Evolutionary conservation across 2,888 invertebrate genomes (phyloP), one percentile per base, ranked within the genome.

Genomic region (Pachycephus smyrnensis): DNA sequence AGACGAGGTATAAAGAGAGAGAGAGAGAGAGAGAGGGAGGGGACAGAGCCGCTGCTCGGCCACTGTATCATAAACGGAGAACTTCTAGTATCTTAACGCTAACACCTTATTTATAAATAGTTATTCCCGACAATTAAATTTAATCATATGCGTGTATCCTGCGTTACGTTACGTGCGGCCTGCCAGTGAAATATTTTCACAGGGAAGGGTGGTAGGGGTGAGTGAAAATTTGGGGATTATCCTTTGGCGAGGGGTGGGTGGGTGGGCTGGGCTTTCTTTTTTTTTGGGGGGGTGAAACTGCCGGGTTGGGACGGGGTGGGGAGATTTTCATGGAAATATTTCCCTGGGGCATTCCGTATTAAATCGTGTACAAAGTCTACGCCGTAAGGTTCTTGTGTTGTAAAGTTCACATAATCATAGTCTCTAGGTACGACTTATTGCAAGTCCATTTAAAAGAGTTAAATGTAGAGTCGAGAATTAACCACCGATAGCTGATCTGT

Each of bases 401-500:
- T 91, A 91, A 91, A 91, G 89, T 91, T 90, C 89, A 91, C 90
- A 89, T 91, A 91, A 91, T 90, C 90, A 90, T 91, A 91, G 90
- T 88, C 86, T 89, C 89, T 91, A 91, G 86, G 82, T 89, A 87
- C 87, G 88, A 88, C 87, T 89, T 55, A 55, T 55, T 55, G 23
- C 23, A 90, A 89, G 87, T 89, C 88, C 89, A 88, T 84, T 88
- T 89, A 87, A 88, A 86, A 84, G 87, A 86, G 84, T 86, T 86
- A 87, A 86, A 87, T 78, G 78, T 69, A 77, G 77, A 82, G 78
- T 83, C 86, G 87, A 89, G 85, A 88, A 89, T 90, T 89, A 89
- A 88, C 88, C 89, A 90, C 89, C 89, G 88, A 90, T 89, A 89
- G 89, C 88, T 88, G 87, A 89, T 88, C 88, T 87, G 88, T 89